Evolutionary conservation across 2,888 invertebrate genomes (phyloP), one percentile per base, ranked within the genome.

Genomic region (Glaucopsyche alexis): DNA sequence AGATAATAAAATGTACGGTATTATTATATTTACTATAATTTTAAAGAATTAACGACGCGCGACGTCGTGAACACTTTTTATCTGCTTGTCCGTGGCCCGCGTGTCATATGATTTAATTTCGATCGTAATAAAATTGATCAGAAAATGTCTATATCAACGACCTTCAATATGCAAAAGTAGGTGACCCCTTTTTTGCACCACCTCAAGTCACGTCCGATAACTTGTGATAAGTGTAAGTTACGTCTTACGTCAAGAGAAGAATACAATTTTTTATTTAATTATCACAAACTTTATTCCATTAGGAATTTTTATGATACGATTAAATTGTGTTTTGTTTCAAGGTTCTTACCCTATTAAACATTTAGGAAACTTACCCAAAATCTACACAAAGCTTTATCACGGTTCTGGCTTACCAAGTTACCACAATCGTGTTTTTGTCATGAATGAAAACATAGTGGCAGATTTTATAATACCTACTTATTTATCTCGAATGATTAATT

Each of bases 111-210:
- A 78, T 81, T 81, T 78, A 81, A 84, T 82, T 85, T 84, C 83
- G 79, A 83, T 84, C 84, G 85, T 84, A 83, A 84, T 80, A 79
- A 84, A 82, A 83, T 84, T 76, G 75, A 75, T 76, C 71, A 82
- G 79, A 76, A 82, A 83, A 81, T 83, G 83, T 82, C 83, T 80
- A 84, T 85, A 88, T 84, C 83, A 79, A 81, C 83, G 88, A 90
- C 91, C 91, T 91, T 92, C 89, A 89, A 83, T 84, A 81, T 82
- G 83, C 81, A 80, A 87, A 91, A 88, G 89, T 91, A 84, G 91
- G 91, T 91, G 89, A 89, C 91, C 84, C 79, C 79, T 80, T 79
- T 42, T 81, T 80, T 78, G 79, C 80, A 78, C 73, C 76, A 78
- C 79, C 78, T 78, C 77, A 77, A 71, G 74, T 71, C 73, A 72